phyloP scores from a whole-genome alignment of 2,113 vertebrate species.

The Amphiprion ocellaris region DNA sequence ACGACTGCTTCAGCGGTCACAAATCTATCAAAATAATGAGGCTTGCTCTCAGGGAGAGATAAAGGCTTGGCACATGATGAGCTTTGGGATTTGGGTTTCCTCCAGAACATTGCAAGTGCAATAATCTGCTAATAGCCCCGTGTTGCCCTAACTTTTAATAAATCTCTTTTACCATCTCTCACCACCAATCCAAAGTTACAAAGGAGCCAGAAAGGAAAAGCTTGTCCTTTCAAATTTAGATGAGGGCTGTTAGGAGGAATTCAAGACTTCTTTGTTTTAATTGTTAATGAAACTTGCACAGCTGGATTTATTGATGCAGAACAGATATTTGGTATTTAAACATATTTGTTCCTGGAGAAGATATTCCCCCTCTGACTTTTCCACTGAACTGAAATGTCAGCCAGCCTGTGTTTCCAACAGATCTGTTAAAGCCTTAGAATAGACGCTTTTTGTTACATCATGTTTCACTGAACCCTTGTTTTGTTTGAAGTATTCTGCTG shows the following conservation, averaged over 20 bases:
- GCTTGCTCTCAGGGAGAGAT: constrained; percentile 49
- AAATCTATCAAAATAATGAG: constrained; percentile 64
- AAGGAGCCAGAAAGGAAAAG: constrained; percentile 40
- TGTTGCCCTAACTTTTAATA: constrained; percentile 34
- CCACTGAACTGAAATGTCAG: constrained; percentile 53
- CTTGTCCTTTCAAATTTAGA: constrained; percentile 41
- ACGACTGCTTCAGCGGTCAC: constrained; percentile 29
- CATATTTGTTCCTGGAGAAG: constrained; percentile 32
- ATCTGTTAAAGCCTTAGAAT: constrained; percentile 19
- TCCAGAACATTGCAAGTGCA: constrained; percentile 39
- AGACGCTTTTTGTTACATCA: constrained; percentile 8
- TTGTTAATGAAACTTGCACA: constrained; percentile 40
- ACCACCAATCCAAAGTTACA: constrained; percentile 21
- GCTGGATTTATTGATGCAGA: constrained; percentile 43
- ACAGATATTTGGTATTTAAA: constrained; percentile 54
- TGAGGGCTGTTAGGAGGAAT: constrained; percentile 13
- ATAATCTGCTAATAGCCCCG: constrained; percentile 37
- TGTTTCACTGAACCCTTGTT: constrained; percentile 7
- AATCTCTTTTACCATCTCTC: constrained; percentile 52
- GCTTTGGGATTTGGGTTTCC: constrained; percentile 43
- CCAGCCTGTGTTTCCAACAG: constrained; percentile 11
- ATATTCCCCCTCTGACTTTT: constrained; percentile 16
- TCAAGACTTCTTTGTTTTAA: constrained; percentile 40
- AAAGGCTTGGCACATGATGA: constrained; percentile 47
- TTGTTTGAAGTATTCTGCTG: constrained; percentile 22